Percentiles rank a stretch among this genome's conserved stretches.
phyloP scores from a whole-genome alignment of 2,888 invertebrate species.

The Yponomeuta evonymella region DNA sequence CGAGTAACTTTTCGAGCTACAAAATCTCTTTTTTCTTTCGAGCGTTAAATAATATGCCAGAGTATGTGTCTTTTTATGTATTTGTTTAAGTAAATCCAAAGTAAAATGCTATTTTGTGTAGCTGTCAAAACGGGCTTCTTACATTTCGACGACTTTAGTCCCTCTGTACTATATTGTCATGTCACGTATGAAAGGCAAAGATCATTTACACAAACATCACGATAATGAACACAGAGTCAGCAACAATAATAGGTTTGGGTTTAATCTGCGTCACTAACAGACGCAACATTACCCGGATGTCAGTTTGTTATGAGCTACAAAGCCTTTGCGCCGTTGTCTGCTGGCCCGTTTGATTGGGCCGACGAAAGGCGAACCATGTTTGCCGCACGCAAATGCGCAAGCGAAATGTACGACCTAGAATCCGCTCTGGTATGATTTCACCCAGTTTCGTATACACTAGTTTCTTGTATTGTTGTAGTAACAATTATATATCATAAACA shows the following conservation, averaged over 20 bases:
- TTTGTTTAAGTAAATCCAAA: no score
- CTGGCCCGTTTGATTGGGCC: conserved; percentile 50
- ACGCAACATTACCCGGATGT: conserved; percentile 33
- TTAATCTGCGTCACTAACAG: not conserved
- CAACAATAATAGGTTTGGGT: not conserved
- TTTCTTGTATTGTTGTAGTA: no score
- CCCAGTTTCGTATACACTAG: not conserved
- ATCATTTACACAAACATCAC: not conserved
- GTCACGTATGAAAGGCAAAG: not conserved
- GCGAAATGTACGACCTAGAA: not conserved
- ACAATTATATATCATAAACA: no score
- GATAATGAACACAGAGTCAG: not conserved
- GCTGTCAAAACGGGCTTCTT: no score
- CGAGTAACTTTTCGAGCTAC: no score
- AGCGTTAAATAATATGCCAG: no score
- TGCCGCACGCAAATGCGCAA: conserved; percentile 5
- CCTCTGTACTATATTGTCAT: no score
- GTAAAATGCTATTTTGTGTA: no score
- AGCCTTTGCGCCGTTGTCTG: conserved; percentile 43
- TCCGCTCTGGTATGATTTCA: not conserved
- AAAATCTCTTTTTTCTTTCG: no score
- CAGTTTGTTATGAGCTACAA: conserved; percentile 54
- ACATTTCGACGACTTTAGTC: no score
- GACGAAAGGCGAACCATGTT: conserved; percentile 22
- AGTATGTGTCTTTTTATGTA: no score